Conservation (phyloP, 1,140 invertebrate genomes). For the Pachyrhynchus sulphureomaculatus region DNA sequence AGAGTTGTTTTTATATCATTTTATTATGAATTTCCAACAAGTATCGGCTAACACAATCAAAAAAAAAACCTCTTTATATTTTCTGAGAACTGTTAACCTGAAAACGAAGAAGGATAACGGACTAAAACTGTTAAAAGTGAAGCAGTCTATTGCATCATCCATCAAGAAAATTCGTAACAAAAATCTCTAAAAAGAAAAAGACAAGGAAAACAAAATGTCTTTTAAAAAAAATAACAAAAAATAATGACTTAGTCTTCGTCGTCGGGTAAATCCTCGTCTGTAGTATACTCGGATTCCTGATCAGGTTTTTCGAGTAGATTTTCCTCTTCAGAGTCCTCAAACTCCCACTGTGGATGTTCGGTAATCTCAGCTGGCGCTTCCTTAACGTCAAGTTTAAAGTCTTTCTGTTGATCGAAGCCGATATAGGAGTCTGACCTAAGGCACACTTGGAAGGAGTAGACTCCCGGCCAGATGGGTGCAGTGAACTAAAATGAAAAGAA, state of each 20-base stretch:
- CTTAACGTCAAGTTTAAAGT: conserved; percentile 95
- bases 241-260: conserved; percentile 34
- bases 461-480: conserved; percentile 88
- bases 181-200: not conserved
- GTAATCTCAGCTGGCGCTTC: conserved; percentile 87
- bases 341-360: conserved; percentile 95
- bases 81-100: too few relatives aligned
- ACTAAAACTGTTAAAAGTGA: not conserved
- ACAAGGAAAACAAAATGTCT: conserved; percentile 5
- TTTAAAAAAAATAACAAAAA: conserved; percentile 1
- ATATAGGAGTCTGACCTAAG: conserved; percentile 91
- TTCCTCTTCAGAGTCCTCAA: conserved; percentile 90
- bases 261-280: conserved; percentile 64
- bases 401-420: conserved; percentile 86
- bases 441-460: conserved; percentile 93
- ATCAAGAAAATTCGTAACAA: conserved; percentile 4
- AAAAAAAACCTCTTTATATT: too few relatives aligned
- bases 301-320: conserved; percentile 68
- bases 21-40: too few relatives aligned
- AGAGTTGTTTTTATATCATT: too few relatives aligned
- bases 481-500: conserved; percentile 68
- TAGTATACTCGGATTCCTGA: conserved; percentile 70
- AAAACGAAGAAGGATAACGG: too few relatives aligned
- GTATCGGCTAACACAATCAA: too few relatives aligned
- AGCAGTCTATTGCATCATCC: not conserved